Evolutionary conservation across 2,113 vertebrate genomes (phyloP), one percentile per base, ranked within the genome.

Genomic region (Saccopteryx bilineata): DNA sequence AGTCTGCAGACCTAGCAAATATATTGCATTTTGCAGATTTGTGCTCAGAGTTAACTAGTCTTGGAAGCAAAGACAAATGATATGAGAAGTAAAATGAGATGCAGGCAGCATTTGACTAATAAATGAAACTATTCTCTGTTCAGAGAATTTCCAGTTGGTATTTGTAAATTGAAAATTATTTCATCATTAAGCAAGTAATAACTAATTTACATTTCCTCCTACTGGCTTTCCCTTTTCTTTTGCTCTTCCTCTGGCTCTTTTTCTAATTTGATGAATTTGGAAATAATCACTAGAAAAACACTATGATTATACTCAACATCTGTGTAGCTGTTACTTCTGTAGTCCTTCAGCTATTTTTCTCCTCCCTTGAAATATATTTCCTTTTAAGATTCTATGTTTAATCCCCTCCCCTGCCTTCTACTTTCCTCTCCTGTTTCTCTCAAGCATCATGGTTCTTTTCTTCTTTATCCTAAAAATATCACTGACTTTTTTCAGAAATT

Each of bases 81-180:
- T 81, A 94, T 92, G 81, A 91, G 11, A 88, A 95, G 71, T 90
- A 76, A 96, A 96, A 95, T 46, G 5, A 94, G 76, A 79, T 74
- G 13, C 65, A 96, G 97, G 15, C 0, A 28, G 31, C 0, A 90
- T 65, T 97, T 97, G 2, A 85, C 88, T 91, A 76, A 61, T 94
- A 97, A 58, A 84, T 26, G 61, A 97, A 97, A n/a, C 19, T 88
- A 15, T 92, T 93, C 97, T 96, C 0, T 93, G 95, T 95, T 83
- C 23, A 96, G 78, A 74, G 86, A 97, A 91, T 94, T 56, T 65
- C 54, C 28, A 72, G 13, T 89, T 87, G n/a, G 54, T 90, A 95
- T 81, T 86, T 85, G 1, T 31, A 96, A 91, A 87, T 92, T 84
- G 65, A 90, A 87, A 86, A 93, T 89, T 54, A 10, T 87, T 94